Evolutionary conservation across 2,888 invertebrate species (phyloP).

Genomic region (Andrena dorsata): DNA sequence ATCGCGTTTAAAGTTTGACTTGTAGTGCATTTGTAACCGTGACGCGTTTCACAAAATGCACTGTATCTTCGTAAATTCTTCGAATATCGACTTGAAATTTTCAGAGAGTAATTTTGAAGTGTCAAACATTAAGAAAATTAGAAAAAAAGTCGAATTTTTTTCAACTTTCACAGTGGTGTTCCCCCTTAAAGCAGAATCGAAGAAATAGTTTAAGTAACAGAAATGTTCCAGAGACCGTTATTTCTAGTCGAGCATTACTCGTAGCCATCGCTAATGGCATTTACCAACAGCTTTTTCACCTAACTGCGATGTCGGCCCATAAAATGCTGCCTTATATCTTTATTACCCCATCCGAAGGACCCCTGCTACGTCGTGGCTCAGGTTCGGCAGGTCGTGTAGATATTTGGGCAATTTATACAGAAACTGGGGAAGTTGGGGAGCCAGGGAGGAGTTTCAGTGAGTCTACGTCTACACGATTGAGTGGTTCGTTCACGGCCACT

Average conservation of each 20-base stretch:
- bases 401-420: conserved; percentile 72
- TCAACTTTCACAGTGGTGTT: no score
- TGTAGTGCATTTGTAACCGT: no score
- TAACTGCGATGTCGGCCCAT: conserved; percentile 62
- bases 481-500: conserved; percentile 46
- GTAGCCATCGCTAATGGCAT: conserved; percentile 47
- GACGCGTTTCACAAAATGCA: no score
- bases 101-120: no score
- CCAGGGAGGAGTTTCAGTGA: conserved; percentile 24
- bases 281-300: conserved; percentile 64
- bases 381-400: conserved; percentile 64
- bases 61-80: no score
- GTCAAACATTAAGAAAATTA: no score
- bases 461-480: conserved; percentile 55
- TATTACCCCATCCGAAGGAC: conserved; percentile 69
- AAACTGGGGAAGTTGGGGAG: conserved; percentile 28
- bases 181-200: no score
- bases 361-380: conserved; percentile 59
- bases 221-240: not conserved
- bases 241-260: conserved; percentile 14
- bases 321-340: conserved; percentile 74
- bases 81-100: no score
- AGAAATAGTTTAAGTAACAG: no score
- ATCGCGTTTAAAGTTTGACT: no score
- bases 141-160: no score